Evolutionary conservation across 1,140 invertebrate genomes (phyloP), one percentile per base, ranked within the genome.

Genomic region (Proctacanthus coquilletti): DNA sequence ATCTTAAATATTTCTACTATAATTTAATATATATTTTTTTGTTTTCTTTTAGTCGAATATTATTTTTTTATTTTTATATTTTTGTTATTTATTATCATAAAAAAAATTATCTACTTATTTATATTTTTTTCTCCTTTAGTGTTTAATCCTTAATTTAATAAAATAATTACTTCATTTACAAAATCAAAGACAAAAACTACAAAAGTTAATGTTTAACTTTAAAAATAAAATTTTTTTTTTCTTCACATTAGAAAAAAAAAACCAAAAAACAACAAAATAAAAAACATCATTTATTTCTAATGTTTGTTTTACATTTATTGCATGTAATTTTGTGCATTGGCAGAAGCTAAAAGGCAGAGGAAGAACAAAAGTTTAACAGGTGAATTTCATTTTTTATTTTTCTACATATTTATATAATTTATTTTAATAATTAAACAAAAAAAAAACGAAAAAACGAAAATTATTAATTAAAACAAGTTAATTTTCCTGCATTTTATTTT

Each of bases 331-430:
- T 70, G 65, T 60, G 59, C 32, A 40, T 40, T 41, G 47, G 52
- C 76, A 87, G 84, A 86, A 75, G 80, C 80, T 74, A 86, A 85
- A 84, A 86, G 85, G 77, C 77, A 82, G 68, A 76, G 78, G 71
- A 80, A 80, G 71, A 83, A 81, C 71, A 84, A 84, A 72, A 84
- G 79, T 63, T 65, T 82, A 66, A 71, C 80, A 75, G 81, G 80
- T 84, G 80, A 84, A 29, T 33, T 33, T 18, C 5, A 29, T 20
- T 15, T 34, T 34, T 9, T 34, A 15, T 18, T 34, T 34, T 34
- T n/a, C n/a, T n/a, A n/a, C n/a, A n/a, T n/a, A n/a, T n/a, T n/a
- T n/a, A n/a, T n/a, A n/a, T n/a, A n/a, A n/a, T n/a, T n/a, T n/a
- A n/a, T n/a, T n/a, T n/a, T 8, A 27, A 27, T 9, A 27, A 27